Conservation (phyloP, 2,797 vertebrate species). For the Carapus acus region DNA sequence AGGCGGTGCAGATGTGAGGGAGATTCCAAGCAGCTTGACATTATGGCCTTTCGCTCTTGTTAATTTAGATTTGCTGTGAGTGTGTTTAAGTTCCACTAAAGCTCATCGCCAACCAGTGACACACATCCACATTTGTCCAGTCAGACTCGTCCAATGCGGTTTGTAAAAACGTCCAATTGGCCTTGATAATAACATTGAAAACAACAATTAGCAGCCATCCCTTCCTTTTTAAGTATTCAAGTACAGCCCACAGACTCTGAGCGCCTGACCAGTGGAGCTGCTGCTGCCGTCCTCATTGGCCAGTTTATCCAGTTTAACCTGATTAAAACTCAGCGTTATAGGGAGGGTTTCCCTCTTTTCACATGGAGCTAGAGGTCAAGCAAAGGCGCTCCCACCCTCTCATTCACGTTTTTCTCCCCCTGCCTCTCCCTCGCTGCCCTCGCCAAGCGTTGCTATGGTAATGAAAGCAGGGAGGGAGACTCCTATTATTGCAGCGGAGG, state of each 20-base stretch:
- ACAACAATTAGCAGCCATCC: neutral
- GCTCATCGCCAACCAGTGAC: too few relatives aligned
- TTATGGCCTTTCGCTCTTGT: constrained; percentile 46
- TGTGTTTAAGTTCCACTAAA: too few relatives aligned
- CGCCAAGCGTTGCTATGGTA: constrained; percentile 73
- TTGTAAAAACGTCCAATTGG: too few relatives aligned
- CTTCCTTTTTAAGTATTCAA: neutral
- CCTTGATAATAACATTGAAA: too few relatives aligned
- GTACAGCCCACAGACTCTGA: neutral
- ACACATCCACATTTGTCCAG: too few relatives aligned
- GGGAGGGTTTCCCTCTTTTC: constrained; percentile 37
- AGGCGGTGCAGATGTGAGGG: constrained; percentile 13
- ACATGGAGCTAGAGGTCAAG: constrained; percentile 51
- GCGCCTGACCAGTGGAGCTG: neutral
- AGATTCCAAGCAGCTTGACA: constrained; percentile 48
- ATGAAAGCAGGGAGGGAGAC: constrained; percentile 58
- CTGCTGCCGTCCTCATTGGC: constrained; percentile 23
- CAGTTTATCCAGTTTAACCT: constrained; percentile 55
- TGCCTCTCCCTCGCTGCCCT: constrained; percentile 33
- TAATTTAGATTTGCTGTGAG: too few relatives aligned
- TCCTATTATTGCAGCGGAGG: constrained; percentile 60
- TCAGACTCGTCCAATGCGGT: too few relatives aligned
- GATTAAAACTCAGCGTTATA: constrained; percentile 20
- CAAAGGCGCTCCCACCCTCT: constrained; percentile 53
- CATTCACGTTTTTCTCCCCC: constrained; percentile 47